phyloP scores from a whole-genome alignment of 2,888 invertebrate genomes.

The Ophonus ardosiacus region DNA sequence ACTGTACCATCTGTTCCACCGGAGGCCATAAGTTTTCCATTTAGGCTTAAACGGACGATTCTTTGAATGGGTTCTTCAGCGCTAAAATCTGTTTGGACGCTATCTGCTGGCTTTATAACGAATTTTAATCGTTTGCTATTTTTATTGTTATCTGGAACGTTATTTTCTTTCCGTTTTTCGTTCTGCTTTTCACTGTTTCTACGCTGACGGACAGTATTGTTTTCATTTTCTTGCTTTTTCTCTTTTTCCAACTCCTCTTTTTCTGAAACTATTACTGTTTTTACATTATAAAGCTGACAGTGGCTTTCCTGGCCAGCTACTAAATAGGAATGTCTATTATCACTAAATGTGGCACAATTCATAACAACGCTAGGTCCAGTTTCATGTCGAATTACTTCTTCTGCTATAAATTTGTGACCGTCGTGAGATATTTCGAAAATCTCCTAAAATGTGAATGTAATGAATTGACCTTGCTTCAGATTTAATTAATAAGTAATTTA shows the following conservation, averaged over 20 bases:
- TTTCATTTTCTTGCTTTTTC: slow-evolving; percentile 66
- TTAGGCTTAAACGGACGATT: slow-evolving; percentile 86
- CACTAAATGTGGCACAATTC: slow-evolving; percentile 89
- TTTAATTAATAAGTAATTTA: slow-evolving; percentile 9
- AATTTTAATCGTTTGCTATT: slow-evolving; percentile 83
- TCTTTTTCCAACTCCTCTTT: slow-evolving; percentile 76
- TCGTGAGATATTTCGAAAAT: slow-evolving; percentile 94
- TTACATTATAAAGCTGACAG: slow-evolving; percentile 89
- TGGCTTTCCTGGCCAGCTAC: slow-evolving; percentile 95
- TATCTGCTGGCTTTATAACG: slow-evolving; percentile 86
- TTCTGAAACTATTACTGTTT: slow-evolving; percentile 74
- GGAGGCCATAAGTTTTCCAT: slow-evolving; percentile 90
- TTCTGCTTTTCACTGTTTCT: slow-evolving; percentile 77
- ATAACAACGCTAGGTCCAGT: slow-evolving; percentile 94
- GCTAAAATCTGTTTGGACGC: slow-evolving; percentile 91
- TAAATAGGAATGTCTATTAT: slow-evolving; percentile 86
- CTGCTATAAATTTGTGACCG: slow-evolving; percentile 89
- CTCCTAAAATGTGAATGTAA: slow-evolving; percentile 82
- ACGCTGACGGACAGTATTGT: slow-evolving; percentile 73
- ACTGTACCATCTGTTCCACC: slow-evolving; percentile 94
- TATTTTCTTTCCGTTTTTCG: slow-evolving; percentile 73
- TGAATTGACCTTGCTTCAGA: slow-evolving; percentile 26
- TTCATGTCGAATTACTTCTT: slow-evolving; percentile 93
- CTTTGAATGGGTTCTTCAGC: slow-evolving; percentile 89
- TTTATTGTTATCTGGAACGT: slow-evolving; percentile 78